Evolutionary conservation across 2,888 invertebrate genomes (phyloP).

Genomic region (Corbicula japonica): DNA sequence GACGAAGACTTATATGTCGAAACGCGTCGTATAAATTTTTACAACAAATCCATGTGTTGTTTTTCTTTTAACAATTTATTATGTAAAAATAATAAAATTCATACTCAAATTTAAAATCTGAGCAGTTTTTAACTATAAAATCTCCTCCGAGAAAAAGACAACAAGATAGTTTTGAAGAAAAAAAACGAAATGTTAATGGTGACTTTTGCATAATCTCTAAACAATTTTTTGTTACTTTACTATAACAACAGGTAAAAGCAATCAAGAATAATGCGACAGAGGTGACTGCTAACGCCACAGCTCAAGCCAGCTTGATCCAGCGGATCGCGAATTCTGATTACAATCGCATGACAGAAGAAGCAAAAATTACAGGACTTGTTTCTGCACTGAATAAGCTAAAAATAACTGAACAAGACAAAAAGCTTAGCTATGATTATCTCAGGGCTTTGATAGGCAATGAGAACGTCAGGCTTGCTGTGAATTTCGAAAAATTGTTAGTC

Average conservation of each 20-base stretch:
- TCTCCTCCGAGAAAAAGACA: no score
- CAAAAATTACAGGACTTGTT: conserved; percentile 73
- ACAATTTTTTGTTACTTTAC: not conserved
- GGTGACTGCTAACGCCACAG: conserved; percentile 69
- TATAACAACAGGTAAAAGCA: conserved; percentile 68
- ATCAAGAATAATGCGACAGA: conserved; percentile 73
- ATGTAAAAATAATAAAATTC: no score
- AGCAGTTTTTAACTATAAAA: no score
- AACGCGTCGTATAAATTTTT: no score
- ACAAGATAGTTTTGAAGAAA: no score
- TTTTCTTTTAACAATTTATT: no score
- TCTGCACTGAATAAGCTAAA: conserved; percentile 67
- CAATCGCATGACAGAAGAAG: conserved; percentile 73
- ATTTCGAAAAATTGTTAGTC: conserved; percentile 79
- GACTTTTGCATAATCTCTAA: no score
- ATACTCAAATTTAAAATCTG: no score
- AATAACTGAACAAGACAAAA: conserved; percentile 70
- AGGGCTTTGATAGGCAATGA: conserved; percentile 71
- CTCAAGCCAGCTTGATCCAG: conserved; percentile 62
- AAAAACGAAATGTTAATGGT: no score
- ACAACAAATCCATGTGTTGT: no score
- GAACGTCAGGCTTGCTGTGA: conserved; percentile 76
- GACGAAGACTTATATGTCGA: no score
- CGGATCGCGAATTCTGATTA: conserved; percentile 71
- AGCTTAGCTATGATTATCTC: conserved; percentile 80